Evolutionary conservation across 2,113 vertebrate genomes (phyloP).

Genomic region (Struthidea cinerea): DNA sequence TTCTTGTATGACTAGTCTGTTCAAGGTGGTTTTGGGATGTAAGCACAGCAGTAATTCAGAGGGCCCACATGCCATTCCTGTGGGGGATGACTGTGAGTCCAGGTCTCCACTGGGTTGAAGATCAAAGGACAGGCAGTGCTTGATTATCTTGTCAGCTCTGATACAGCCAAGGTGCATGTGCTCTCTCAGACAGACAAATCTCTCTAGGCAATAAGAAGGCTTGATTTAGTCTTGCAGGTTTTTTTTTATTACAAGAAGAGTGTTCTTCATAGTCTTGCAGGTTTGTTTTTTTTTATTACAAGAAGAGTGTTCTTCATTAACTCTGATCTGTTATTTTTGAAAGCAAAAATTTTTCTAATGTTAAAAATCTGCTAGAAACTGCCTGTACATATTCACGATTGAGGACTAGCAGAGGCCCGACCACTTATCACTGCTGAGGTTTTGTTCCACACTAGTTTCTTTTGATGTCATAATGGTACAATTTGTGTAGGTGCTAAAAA

Average conservation of each 20-base stretch:
- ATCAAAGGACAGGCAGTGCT: background rate
- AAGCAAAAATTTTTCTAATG: background rate
- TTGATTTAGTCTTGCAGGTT: background rate
- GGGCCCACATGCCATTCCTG: background rate
- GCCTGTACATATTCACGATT: background rate
- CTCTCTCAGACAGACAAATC: background rate
- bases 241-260: background rate
- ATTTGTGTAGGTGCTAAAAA: too few species aligned
- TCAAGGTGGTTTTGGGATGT: accelerated
- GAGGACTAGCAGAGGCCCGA: background rate
- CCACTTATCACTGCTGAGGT: constrained; percentile 12
- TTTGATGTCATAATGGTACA: background rate
- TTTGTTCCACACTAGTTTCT: constrained; percentile 16
- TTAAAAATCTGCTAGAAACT: background rate
- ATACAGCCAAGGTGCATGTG: background rate
- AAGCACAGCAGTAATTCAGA: background rate
- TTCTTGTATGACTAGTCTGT: background rate
- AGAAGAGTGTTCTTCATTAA: background rate
- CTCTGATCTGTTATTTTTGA: background rate
- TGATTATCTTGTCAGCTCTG: background rate
- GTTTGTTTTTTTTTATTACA: background rate
- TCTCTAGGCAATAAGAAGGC: background rate
- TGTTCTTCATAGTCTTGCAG: background rate
- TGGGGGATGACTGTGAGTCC: background rate
- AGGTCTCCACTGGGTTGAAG: accelerated